Percentiles rank a stretch among this genome's conserved stretches.
These are phyloP conservation scores for Sycophila sp. DNA, from an alignment of 1,140 invertebrate species.

Conservation along the genomic window DNA sequence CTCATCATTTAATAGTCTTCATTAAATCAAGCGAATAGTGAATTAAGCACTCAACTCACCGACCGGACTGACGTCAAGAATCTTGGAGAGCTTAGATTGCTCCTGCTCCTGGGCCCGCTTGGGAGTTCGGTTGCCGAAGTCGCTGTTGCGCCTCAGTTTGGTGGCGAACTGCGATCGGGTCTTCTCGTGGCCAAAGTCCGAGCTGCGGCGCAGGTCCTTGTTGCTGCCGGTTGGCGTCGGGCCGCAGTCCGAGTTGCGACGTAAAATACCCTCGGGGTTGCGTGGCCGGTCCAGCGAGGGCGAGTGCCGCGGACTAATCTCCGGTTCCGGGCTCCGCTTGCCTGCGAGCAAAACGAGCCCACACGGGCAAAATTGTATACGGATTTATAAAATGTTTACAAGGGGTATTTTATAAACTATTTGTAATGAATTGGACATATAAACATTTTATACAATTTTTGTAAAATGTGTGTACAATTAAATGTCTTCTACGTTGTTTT, in stretches of 20 bases:
- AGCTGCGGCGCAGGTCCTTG: constrained; percentile 56
- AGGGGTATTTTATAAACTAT: too few relatives aligned
- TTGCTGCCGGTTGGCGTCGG: constrained; percentile 50
- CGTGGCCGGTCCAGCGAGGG: constrained; percentile 38
- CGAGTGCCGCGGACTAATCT: constrained; percentile 19
- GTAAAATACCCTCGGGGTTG: constrained; percentile 44
- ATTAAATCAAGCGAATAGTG: too few relatives aligned
- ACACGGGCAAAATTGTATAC: not conserved
- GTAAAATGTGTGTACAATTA: too few relatives aligned
- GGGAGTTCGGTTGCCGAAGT: constrained; percentile 57
- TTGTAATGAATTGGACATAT: too few relatives aligned
- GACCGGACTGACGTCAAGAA: constrained; percentile 55
- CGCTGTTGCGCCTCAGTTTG: constrained; percentile 59
- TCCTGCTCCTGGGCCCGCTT: constrained; percentile 50
- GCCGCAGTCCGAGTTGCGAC: constrained; percentile 56
- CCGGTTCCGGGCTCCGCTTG: not conserved
- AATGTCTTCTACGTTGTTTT: too few relatives aligned
- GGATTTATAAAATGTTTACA: not conserved
- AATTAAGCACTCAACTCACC: constrained; percentile 45
- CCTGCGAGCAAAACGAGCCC: not conserved
- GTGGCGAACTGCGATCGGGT: constrained; percentile 58
- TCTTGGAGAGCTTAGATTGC: constrained; percentile 47
- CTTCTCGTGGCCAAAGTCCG: constrained; percentile 61
- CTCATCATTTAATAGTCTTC: too few relatives aligned
- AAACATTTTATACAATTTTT: too few relatives aligned